Percentiles rank a stretch among this genome's conserved stretches.
Evolutionary conservation across 2,797 vertebrate species (phyloP).

Genomic region (Sardinella longiceps): DNA sequence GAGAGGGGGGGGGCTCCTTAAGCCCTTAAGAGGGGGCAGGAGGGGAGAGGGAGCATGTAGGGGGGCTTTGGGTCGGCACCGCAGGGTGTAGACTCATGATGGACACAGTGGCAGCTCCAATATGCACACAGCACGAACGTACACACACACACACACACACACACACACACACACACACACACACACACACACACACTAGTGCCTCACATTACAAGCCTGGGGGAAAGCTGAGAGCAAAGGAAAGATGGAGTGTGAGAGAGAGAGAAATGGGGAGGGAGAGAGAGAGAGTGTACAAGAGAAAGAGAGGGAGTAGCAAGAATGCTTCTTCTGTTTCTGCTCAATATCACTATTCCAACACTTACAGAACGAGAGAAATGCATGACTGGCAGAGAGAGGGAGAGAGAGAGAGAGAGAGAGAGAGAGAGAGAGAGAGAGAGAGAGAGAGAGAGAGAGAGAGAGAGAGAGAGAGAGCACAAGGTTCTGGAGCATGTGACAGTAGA

Average conservation of each 20-base stretch:
- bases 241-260: neutral
- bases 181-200: neutral
- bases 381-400: conserved; percentile 39
- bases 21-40: neutral
- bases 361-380: neutral
- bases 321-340: neutral
- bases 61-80: neutral
- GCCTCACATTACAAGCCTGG: conserved; percentile 1
- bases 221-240: neutral
- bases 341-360: conserved; percentile 14
- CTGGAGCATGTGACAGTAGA: conserved; percentile 8
- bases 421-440: conserved; percentile 50
- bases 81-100: neutral
- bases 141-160: conserved; percentile 32
- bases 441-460: conserved; percentile 43
- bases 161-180: conserved; percentile 35
- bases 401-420: conserved; percentile 21
- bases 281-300: neutral
- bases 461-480: conserved; percentile 31
- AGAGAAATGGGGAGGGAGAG: neutral
- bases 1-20: neutral
- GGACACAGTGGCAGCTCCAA: conserved; percentile 39
- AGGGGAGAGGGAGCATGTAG: neutral
- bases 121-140: conserved; percentile 41
- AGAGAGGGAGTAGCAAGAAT: neutral